These are phyloP conservation scores for Capromys pilorides DNA, from an alignment of 2,797 vertebrate genomes.

Conservation along the genomic window DNA sequence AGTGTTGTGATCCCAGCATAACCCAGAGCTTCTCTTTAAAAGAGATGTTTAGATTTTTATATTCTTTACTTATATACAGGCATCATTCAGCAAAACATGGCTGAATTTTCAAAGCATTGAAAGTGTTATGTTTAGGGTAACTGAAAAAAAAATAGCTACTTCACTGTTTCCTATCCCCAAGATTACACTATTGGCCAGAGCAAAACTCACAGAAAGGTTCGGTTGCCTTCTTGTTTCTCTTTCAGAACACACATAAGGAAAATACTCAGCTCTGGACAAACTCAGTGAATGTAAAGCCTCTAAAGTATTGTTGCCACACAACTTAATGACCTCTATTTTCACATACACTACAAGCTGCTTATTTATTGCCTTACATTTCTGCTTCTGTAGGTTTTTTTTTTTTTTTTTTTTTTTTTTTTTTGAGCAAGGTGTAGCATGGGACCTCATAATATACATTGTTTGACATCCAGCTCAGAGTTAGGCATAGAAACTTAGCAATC, in stretches of 20 bases:
- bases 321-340: background rate
- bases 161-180: background rate
- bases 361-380: background rate
- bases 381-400: constrained; percentile 6
- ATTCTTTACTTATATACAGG: background rate
- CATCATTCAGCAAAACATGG: background rate
- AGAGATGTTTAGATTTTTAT: background rate
- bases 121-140: background rate
- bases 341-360: background rate
- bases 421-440: background rate
- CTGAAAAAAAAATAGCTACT: background rate
- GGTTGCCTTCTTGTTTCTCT: background rate
- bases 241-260: background rate
- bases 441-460: constrained; percentile 9
- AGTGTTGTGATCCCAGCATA: background rate
- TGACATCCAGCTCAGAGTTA: background rate
- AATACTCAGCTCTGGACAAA: background rate
- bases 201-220: background rate
- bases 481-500: background rate
- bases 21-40: background rate
- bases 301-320: background rate
- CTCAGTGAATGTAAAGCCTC: background rate
- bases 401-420: constrained; percentile 15
- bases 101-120: background rate
- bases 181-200: background rate